Evolutionary conservation across 2,888 invertebrate species (phyloP), one percentile per base, ranked within the genome.

Genomic region (Tigriopus californicus): DNA sequence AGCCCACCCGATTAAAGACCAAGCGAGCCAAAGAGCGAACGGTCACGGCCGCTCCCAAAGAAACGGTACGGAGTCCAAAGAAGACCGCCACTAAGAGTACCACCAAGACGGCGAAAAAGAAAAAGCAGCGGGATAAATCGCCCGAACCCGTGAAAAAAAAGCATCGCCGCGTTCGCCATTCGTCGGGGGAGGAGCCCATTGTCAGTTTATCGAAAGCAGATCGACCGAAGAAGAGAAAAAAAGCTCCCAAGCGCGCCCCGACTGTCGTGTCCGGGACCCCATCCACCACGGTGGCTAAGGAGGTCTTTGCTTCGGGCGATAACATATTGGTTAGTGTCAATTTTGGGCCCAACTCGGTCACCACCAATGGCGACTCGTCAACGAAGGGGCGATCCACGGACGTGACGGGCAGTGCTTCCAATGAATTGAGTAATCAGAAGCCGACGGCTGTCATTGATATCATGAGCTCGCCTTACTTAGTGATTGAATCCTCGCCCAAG

Each of bases 291-390:
- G 56, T 46, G n/a, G 46, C 4, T 1, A 90, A 90, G 70, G 89
- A 89, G 72, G 87, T 91, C 2, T 90, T 88, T 70, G 87, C 90
- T 0, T 88, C 89, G 12, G 90, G 90, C 2, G 87, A 90, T 71
- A 90, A 89, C 70, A 90, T 91, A 67, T 77, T 91, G 63, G 89
- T 91, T 12, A 89, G 88, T 72, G 87, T 91, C 18, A 89, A 87
- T 71, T 91, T 90, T 72, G 83, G 46, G 18, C 40, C 55, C 41
- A 20, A 24, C 18, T 46, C 46, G 8, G 24, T 13, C 25, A 46
- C 41, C 40, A 61, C 22, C 18, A 53, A 62, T 4, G 60, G 58
- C 33, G 59, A 59, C 41, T 55, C 53, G 33, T 22, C 48, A 61
- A 12, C 53, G 55, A 62, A 51, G 51, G 20, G 58, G 49, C 18